Evolutionary conservation across 2,113 vertebrate species (phyloP), one percentile per base, ranked within the genome.

Genomic region (Plecotus auritus): DNA sequence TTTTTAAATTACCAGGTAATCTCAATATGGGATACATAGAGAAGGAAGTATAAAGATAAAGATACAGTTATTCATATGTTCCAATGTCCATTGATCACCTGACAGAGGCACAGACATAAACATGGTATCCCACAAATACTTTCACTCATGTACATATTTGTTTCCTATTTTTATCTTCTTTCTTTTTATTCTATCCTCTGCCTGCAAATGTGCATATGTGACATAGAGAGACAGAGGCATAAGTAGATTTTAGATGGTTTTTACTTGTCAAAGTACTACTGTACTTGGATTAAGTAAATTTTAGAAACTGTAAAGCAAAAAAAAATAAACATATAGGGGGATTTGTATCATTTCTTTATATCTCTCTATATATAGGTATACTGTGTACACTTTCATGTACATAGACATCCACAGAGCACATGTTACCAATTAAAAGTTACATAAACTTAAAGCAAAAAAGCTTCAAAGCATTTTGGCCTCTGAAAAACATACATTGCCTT

Each of bases 381-480:
- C 20, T 88, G 7, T 90, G 7, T 66, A 78, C 18, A 94, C 61
- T 81, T 64, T 96, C 83, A 89, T 80, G 89, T 94, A 37, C 32
- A 93, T 59, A 92, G 73, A 61, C 56, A 84, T 91, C 28, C 72
- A 85, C 28, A 49, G 32, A 77, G 61, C 97, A 97, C 83, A 94
- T 96, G 96, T 70, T 96, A 73, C 86, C 95, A 95, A 97, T 96
- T 97, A 97, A 89, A 95, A 96, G 83, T 92, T 96, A 87, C 47
- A 81, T 93, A 96, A 96, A 96, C 93, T 92, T 95, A 92, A 92
- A 97, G 76, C 86, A 87, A 96, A 96, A 91, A 92, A 92, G 28
- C 90, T 96, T 96, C 96, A 97, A 97, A 98, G 93, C 51, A 64
- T 67, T 32, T 93, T 51, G 17, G 80, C 81, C 91, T 96, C 70